Base-by-base conservation (phyloP, 1,140 invertebrate genomes). In the Hermetia illucens region DNA sequence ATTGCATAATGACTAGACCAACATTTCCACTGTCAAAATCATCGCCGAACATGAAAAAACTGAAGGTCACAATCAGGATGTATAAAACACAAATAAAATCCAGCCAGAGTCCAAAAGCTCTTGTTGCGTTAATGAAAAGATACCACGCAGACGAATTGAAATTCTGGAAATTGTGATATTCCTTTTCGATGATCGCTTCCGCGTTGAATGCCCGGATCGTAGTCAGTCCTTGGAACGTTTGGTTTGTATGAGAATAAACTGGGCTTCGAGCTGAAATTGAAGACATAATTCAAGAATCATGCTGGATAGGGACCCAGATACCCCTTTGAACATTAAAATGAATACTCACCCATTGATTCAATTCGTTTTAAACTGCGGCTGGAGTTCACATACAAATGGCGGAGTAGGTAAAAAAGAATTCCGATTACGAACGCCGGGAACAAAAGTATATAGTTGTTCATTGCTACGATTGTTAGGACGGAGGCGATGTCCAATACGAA, bases 171-270 rank as follows among this genome's bases (percentile, higher is more conserved):
- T 57, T 54, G 51, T 86, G 79, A 46, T 84, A 86, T 46, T 82
- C 75, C 27, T 74, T 63, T 32, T 74, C 71, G 38, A 92, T 70
- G 40, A 79, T 71, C 31, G 70, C 62, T 51, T 86, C 69, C 2
- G 75, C 77, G 21, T 63, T 64, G 40, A 74, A 74, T 1, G 86
- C 76, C 31, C 88, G 65, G 41, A 93, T 84, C 1, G 85, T 90
- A 25, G 75, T 72, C 6, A 93, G 55, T 2, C 88, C 88, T 34
- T 77, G 66, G 40, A 90, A 63, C 1, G 82, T 81, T 18, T 84
- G 74, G 52, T 75, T 82, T 1, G 86, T 68, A 47, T 91, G 84
- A 22, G 86, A 86, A 47, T 88, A 86, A 2, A 90, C 77, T 19
- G 88, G 89, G 49, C 78, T 81, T 40, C 77, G 68, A 34, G 75